These are phyloP conservation scores for Clarias laeviceps DNA, from an alignment of 2,797 vertebrate genomes.

Conservation along the genomic window DNA sequence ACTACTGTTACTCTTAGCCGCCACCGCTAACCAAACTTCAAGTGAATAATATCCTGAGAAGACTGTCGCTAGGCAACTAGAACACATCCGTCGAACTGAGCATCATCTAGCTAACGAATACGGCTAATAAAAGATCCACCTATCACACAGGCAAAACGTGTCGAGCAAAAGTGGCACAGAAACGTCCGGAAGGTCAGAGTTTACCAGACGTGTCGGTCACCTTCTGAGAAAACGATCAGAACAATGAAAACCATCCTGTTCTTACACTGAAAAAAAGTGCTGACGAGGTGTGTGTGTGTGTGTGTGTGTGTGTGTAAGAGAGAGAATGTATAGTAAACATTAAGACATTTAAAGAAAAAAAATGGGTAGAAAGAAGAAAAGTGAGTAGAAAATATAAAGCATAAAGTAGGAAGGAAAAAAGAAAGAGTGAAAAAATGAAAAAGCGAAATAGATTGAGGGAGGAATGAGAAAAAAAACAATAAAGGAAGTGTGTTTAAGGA, in stretches of 20 bases:
- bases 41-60: not conserved
- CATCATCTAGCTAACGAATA: not conserved
- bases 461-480: not conserved
- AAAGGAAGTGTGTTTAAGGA: not conserved
- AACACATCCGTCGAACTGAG: not conserved
- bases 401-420: not conserved
- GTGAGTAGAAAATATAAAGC: not conserved
- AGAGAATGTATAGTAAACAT: not conserved
- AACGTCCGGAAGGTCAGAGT: not conserved
- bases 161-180: not conserved
- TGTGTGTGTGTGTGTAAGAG: not conserved
- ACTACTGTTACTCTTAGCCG: not conserved
- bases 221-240: not conserved
- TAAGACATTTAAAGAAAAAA: not conserved
- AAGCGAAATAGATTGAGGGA: not conserved
- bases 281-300: not conserved
- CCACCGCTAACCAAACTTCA: not conserved
- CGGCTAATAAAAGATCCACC: not conserved
- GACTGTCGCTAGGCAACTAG: conserved; percentile 4
- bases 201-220: not conserved
- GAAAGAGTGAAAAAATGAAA: not conserved
- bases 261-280: not conserved
- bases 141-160: not conserved
- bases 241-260: no score
- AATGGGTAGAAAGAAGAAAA: not conserved